Percentiles rank a stretch among this genome's conserved stretches.
Conservation (phyloP, 2,113 vertebrate genomes). For the Rattus rattus region DNA sequence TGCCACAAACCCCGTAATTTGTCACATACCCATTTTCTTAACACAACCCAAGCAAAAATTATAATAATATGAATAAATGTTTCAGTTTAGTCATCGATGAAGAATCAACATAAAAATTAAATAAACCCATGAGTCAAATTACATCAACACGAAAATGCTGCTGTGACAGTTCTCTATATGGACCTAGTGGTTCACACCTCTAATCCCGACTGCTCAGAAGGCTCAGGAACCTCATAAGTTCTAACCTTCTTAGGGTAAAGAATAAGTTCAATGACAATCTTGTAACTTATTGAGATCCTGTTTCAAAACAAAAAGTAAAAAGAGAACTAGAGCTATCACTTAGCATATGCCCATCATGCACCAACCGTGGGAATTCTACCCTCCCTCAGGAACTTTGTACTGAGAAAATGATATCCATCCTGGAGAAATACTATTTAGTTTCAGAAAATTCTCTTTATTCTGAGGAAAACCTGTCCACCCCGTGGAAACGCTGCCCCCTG, state of each 20-base stretch:
- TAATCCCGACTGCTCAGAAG: background rate
- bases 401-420: background rate
- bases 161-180: background rate
- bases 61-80: background rate
- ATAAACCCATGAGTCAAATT: background rate
- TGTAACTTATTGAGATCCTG: background rate
- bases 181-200: background rate
- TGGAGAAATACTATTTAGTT: background rate
- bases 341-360: background rate
- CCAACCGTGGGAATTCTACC: background rate
- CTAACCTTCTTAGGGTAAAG: background rate
- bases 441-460: background rate
- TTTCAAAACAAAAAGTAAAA: background rate
- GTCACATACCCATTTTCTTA: background rate
- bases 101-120: background rate
- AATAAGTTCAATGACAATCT: background rate
- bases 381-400: background rate
- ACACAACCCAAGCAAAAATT: background rate
- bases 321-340: background rate
- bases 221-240: background rate
- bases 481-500: background rate
- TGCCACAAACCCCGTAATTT: too few species aligned
- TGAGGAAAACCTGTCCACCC: background rate
- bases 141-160: background rate
- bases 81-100: background rate